Evolutionary conservation across 2,888 invertebrate species (phyloP).

Genomic region (Dasypogon diadema): DNA sequence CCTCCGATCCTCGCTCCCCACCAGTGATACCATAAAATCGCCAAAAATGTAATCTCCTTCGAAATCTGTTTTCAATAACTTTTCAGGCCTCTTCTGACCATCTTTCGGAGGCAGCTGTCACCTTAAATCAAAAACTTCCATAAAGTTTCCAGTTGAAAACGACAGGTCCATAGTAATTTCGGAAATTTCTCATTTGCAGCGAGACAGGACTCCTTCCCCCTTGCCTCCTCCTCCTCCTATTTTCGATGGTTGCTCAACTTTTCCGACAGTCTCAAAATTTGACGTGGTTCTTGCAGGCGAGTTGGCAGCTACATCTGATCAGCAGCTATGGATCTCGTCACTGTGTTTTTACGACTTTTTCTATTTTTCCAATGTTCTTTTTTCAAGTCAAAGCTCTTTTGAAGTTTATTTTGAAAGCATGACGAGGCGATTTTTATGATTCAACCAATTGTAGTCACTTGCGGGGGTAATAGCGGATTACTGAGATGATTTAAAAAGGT

Average conservation of each 20-base stretch:
- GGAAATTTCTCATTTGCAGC: not conserved
- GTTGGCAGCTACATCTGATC: not conserved
- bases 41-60: not conserved
- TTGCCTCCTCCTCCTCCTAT: not conserved
- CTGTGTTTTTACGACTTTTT: not conserved
- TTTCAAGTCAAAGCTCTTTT: not conserved
- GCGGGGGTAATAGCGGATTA: not conserved
- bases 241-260: not conserved
- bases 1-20: no score
- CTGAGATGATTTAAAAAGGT: no score
- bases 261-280: not conserved
- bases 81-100: not conserved
- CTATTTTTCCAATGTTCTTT: no score
- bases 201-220: no score
- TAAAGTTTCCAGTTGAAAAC: not conserved
- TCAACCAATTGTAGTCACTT: not conserved
- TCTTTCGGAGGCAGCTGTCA: not conserved
- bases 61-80: not conserved
- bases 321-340: not conserved
- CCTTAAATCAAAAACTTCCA: constrained; percentile 4
- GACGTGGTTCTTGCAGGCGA: no score
- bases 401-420: not conserved
- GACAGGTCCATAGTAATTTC: not conserved
- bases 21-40: not conserved
- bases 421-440: not conserved